Conservation (phyloP, 2,113 vertebrate species). For the Hyperopisus bebe region DNA sequence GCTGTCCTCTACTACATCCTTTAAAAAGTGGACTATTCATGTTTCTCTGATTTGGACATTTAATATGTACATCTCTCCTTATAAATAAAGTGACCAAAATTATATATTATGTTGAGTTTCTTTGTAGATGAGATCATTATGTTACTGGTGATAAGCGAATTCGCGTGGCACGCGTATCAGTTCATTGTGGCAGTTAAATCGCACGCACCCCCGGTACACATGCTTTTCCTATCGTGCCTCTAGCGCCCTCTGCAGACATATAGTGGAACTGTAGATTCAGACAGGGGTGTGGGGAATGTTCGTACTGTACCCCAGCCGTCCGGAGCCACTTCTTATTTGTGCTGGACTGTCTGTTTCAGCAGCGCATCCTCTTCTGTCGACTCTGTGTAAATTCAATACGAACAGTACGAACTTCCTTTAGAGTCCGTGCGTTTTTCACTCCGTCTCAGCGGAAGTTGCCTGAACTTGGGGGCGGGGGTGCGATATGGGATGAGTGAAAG, state of each 20-base stretch:
- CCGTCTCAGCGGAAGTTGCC: background rate
- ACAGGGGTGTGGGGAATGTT: background rate
- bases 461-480: slow-evolving; percentile 1
- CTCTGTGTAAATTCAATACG: background rate
- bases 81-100: background rate
- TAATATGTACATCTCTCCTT: background rate
- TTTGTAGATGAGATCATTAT: background rate
- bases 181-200: background rate
- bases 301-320: background rate
- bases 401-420: background rate
- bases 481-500: background rate
- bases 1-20: background rate
- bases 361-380: background rate
- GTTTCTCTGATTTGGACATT: background rate
- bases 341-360: background rate
- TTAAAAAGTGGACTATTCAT: background rate
- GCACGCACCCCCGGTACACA: background rate
- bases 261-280: background rate
- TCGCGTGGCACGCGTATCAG: background rate
- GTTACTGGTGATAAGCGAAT: background rate
- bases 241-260: background rate
- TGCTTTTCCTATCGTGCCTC: background rate
- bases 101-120: background rate
- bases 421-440: background rate
- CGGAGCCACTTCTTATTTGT: background rate